phyloP scores from a whole-genome alignment of 2,113 vertebrate species.

The Lonchura striata region DNA sequence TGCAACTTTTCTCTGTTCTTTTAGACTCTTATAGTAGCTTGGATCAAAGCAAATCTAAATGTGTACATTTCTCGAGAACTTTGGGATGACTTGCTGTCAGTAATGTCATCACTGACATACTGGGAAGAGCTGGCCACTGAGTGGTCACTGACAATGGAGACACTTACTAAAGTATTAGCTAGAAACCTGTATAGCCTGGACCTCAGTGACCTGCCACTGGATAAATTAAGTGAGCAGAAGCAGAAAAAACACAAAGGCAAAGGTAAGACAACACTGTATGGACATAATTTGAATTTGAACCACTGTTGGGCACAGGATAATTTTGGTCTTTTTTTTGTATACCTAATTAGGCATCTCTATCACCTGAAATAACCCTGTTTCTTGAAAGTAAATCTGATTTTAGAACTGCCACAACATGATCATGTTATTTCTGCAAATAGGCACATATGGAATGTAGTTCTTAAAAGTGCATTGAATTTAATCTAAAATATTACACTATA shows the following conservation, averaged over 20 bases:
- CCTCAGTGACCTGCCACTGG: conserved; percentile 91
- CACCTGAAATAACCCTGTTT: neutral
- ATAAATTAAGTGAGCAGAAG: conserved; percentile 98
- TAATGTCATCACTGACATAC: conserved; percentile 93
- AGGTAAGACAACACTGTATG: conserved; percentile 76
- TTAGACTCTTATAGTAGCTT: conserved; percentile 98
- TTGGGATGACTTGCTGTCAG: conserved; percentile 94
- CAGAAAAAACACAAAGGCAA: conserved; percentile 99
- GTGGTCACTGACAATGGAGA: conserved; percentile 99
- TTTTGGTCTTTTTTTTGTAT: neutral
- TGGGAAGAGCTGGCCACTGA: conserved; percentile 98
- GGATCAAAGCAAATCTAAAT: conserved; percentile 98
- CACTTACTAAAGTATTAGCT: conserved; percentile 97
- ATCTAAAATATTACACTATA: neutral
- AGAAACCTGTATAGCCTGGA: conserved; percentile 95
- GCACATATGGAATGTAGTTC: neutral
- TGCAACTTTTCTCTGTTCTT: conserved; percentile 53
- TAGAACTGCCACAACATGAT: neutral
- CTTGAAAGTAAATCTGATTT: neutral
- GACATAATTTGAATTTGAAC: neutral
- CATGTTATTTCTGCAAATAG: neutral
- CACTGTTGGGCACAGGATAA: neutral
- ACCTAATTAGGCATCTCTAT: neutral
- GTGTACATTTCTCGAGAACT: conserved; percentile 97
- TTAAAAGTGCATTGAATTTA: neutral